phyloP scores from a whole-genome alignment of 1,140 invertebrate genomes.

The Cydia pomonella region DNA sequence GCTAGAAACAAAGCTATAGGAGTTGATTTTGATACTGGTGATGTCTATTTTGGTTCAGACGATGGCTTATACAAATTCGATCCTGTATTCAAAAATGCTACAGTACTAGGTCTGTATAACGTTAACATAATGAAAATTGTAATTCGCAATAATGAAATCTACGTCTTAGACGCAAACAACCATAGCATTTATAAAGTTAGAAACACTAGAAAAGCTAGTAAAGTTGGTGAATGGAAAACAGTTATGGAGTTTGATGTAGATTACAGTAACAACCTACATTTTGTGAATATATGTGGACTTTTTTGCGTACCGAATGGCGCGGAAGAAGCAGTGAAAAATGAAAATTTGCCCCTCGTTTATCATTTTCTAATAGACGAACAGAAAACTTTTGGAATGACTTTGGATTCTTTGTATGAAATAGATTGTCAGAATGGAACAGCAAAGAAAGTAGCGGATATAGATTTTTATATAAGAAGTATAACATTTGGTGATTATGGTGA shows the following conservation, averaged over 20 bases:
- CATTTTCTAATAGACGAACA: constrained; percentile 62
- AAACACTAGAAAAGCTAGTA: constrained; percentile 44
- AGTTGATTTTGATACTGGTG: constrained; percentile 61
- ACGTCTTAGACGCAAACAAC: constrained; percentile 66
- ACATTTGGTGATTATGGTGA: constrained; percentile 74
- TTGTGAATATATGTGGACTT: constrained; percentile 67
- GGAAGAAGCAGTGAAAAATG: constrained; percentile 62
- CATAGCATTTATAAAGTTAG: constrained; percentile 67
- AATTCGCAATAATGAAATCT: constrained; percentile 67
- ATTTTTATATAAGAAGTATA: constrained; percentile 62
- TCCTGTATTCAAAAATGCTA: constrained; percentile 54
- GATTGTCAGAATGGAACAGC: constrained; percentile 67
- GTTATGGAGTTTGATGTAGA: constrained; percentile 70
- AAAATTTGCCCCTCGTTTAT: constrained; percentile 57
- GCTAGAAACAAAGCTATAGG: constrained; percentile 66
- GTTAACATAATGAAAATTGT: constrained; percentile 69
- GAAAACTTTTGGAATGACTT: constrained; percentile 56
- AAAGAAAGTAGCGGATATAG: constrained; percentile 53
- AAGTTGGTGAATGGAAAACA: constrained; percentile 56
- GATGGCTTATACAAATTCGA: constrained; percentile 71
- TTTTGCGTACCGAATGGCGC: constrained; percentile 56
- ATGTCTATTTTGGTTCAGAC: constrained; percentile 71
- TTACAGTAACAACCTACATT: constrained; percentile 60
- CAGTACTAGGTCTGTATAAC: constrained; percentile 66
- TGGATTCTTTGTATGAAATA: constrained; percentile 60